Evolutionary conservation across 2,888 invertebrate species (phyloP).

Genomic region (Agrenia bidenticulata): DNA sequence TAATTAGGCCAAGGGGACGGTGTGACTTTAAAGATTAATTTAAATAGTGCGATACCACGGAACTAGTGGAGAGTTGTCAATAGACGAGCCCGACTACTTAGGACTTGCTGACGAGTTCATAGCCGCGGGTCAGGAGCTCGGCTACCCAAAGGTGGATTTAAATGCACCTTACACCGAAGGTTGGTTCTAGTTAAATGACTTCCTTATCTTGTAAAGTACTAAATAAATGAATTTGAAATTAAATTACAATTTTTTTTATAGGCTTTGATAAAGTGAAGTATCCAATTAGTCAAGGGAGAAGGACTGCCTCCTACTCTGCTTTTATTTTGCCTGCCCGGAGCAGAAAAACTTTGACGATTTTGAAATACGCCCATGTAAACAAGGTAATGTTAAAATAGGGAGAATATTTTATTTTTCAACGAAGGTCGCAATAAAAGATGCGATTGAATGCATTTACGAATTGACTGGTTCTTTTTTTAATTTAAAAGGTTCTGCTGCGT

Average conservation of each 20-base stretch:
- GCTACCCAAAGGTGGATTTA: conserved; percentile 4
- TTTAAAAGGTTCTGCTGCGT: not conserved
- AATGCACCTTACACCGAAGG: not conserved
- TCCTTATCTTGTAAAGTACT: not conserved
- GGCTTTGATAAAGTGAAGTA: conserved; percentile 4
- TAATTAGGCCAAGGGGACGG: conserved; percentile 15
- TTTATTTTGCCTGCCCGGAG: conserved; percentile 13
- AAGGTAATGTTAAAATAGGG: conserved; percentile 12
- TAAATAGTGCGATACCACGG: not conserved
- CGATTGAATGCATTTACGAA: no score
- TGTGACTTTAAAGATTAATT: no score
- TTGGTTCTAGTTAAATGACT: not conserved
- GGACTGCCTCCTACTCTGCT: conserved; percentile 15
- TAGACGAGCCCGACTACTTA: conserved; percentile 7
- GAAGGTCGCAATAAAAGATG: no score
- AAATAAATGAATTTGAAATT: not conserved
- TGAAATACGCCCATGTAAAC: conserved; percentile 28
- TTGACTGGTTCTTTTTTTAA: no score
- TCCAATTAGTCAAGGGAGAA: conserved; percentile 3
- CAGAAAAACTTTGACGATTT: conserved; percentile 7
- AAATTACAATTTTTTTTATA: conserved; percentile 11
- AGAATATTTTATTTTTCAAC: not conserved
- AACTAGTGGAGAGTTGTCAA: not conserved
- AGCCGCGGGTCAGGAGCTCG: not conserved
- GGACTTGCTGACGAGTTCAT: not conserved